Conservation (phyloP, 2,797 vertebrate genomes). For the Bradypodion pumilum region DNA sequence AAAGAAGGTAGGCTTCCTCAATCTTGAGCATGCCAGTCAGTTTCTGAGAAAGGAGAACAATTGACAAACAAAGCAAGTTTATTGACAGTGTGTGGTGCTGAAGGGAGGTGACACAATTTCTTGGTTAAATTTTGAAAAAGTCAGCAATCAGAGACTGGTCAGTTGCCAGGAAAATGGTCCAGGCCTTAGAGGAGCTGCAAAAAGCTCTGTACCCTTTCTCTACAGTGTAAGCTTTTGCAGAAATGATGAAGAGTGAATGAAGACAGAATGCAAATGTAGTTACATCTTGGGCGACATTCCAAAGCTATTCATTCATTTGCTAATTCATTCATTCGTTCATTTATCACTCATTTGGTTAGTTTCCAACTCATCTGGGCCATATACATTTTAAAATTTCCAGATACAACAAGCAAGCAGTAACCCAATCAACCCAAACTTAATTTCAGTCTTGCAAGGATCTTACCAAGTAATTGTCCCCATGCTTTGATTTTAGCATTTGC, state of each 20-base stretch:
- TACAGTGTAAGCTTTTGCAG: neutral
- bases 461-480: slow-evolving; percentile 94
- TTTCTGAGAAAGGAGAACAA: neutral
- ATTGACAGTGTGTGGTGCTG: neutral
- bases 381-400: too few relatives aligned
- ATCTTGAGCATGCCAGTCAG: neutral
- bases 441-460: slow-evolving; percentile 19
- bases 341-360: too few relatives aligned
- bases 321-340: too few relatives aligned
- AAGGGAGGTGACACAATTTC: neutral
- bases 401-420: too few relatives aligned
- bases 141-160: neutral
- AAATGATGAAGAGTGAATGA: neutral
- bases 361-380: too few relatives aligned
- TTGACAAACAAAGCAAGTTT: neutral
- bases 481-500: slow-evolving; percentile 97
- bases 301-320: too few relatives aligned
- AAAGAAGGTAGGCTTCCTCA: neutral
- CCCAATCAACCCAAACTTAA: too few relatives aligned
- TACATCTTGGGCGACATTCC: neutral
- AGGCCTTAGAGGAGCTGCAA: neutral
- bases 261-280: neutral
- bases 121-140: neutral
- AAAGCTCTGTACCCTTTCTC: neutral
- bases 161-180: neutral